Evolutionary conservation across 1,140 invertebrate genomes (phyloP).

Genomic region (Solenopsis fugax): DNA sequence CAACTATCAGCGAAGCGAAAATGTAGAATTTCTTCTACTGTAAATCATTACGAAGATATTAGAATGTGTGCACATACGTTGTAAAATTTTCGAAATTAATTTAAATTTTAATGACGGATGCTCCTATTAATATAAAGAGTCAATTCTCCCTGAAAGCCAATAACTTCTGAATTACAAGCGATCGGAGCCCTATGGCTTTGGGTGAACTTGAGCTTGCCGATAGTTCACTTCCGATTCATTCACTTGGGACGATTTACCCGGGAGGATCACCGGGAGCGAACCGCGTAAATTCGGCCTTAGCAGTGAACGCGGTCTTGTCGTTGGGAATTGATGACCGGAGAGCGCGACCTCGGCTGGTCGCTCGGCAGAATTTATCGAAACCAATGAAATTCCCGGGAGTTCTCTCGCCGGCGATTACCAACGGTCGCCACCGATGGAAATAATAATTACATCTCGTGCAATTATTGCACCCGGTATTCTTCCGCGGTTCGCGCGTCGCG

Average conservation of each 20-base stretch:
- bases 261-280: slow-evolving; percentile 50
- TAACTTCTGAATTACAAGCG: slow-evolving; percentile 39
- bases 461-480: slow-evolving; percentile 62
- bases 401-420: slow-evolving; percentile 55
- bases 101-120: slow-evolving; percentile 4
- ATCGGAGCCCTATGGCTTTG: background rate
- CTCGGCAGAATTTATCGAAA: slow-evolving; percentile 71
- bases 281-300: slow-evolving; percentile 65
- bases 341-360: slow-evolving; percentile 55
- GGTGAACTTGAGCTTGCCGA: slow-evolving; percentile 40
- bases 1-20: background rate
- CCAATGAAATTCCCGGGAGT: slow-evolving; percentile 76
- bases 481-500: background rate
- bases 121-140: background rate
- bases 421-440: slow-evolving; percentile 57
- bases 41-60: no score
- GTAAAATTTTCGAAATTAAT: slow-evolving; percentile 1
- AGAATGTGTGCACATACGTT: background rate
- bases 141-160: slow-evolving; percentile 14
- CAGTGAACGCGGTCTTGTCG: slow-evolving; percentile 68
- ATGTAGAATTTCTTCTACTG: background rate
- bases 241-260: slow-evolving; percentile 43
- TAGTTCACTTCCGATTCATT: slow-evolving; percentile 56
- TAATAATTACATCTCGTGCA: slow-evolving; percentile 68
- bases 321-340: slow-evolving; percentile 69